Evolutionary conservation across 1,140 invertebrate species (phyloP).

Genomic region (Drosophila pectinifera): DNA sequence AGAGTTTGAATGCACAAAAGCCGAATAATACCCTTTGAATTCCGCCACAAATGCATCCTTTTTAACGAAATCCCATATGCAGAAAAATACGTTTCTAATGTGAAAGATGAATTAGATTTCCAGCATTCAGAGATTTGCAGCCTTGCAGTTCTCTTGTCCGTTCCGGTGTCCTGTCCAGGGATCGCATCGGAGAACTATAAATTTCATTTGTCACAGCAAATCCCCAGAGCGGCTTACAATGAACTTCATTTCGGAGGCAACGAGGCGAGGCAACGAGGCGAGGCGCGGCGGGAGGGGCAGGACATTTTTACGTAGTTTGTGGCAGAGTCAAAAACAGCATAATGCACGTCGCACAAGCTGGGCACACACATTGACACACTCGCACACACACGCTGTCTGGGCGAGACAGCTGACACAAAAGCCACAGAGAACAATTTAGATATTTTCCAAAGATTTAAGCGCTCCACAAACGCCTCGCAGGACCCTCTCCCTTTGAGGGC

Average conservation of each 20-base stretch:
- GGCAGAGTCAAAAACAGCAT: constrained; percentile 82
- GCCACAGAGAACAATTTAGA: constrained; percentile 81
- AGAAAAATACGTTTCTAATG: constrained; percentile 72
- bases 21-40: not conserved
- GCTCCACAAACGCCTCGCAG: constrained; percentile 59
- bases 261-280: constrained; percentile 11
- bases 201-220: constrained; percentile 82
- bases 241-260: constrained; percentile 66
- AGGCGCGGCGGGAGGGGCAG: constrained; percentile 3
- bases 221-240: constrained; percentile 74
- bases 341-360: constrained; percentile 69
- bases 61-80: constrained; percentile 30
- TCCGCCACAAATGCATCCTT: not conserved
- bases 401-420: constrained; percentile 76
- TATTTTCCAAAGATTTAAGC: constrained; percentile 82
- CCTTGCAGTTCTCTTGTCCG: constrained; percentile 55
- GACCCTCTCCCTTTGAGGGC: constrained; percentile 11
- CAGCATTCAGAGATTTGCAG: constrained; percentile 67
- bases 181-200: constrained; percentile 70
- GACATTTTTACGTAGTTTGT: constrained; percentile 77
- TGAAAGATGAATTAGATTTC: constrained; percentile 81
- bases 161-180: not conserved
- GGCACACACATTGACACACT: not conserved
- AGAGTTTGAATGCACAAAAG: too few relatives aligned
- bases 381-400: constrained; percentile 50